These are phyloP conservation scores for Campylomormyrus numenius DNA, from an alignment of 2,113 vertebrate genomes.

Conservation along the genomic window DNA sequence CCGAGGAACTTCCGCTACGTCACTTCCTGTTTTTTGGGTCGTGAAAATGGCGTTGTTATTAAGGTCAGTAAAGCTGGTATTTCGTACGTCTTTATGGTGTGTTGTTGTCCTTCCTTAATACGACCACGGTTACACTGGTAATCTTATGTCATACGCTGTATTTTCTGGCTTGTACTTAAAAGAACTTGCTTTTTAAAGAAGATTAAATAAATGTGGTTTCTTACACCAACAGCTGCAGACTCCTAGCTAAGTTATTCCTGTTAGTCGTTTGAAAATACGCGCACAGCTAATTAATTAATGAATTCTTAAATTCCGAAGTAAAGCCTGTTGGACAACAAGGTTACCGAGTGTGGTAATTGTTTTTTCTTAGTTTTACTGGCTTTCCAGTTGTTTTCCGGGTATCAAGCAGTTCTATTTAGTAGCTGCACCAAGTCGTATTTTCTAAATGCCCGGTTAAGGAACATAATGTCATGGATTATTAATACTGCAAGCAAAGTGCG, in stretches of 20 bases:
- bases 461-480: neutral
- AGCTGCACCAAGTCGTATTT: neutral
- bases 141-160: neutral
- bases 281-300: neutral
- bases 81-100: neutral
- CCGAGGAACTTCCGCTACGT: conserved; percentile 11
- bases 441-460: neutral
- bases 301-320: neutral
- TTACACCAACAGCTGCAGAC: neutral
- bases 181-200: neutral
- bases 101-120: neutral
- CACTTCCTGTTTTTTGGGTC: conserved; percentile 43
- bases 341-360: neutral
- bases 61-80: conserved; percentile 47
- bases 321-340: neutral
- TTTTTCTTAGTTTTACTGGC: neutral
- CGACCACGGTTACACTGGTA: too few species aligned
- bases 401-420: neutral
- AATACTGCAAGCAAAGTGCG: neutral
- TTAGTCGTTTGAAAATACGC: neutral
- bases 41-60: conserved; percentile 57
- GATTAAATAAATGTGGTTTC: neutral
- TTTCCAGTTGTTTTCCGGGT: neutral
- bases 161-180: neutral
- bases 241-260: neutral